phyloP scores from a whole-genome alignment of 2,113 vertebrate species.

The human (Homo sapiens) region GRCh38 chr1:109568001-109568500 shows the following conservation, averaged over 20 bases:
- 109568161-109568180: background rate
- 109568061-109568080: background rate
- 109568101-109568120: background rate
- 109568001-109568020: conserved; percentile 25
- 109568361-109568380: too few species aligned
- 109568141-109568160: background rate
- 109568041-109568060: background rate
- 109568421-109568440: too few species aligned
- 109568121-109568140: background rate
- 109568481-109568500: too few species aligned
- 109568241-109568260: background rate
- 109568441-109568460: too few species aligned
- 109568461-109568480: too few species aligned
- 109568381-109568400: too few species aligned
- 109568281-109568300: too few species aligned
- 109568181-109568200: background rate
- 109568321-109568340: too few species aligned
- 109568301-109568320: too few species aligned
- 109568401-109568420: too few species aligned
- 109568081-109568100: background rate
- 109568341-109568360: too few species aligned
- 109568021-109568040: background rate
- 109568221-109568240: conserved; percentile 20
- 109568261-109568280: too few species aligned
- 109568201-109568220: background rate